These are phyloP conservation scores for Eulithis prunata DNA, from an alignment of 2,888 invertebrate species.

Conservation along the genomic window DNA sequence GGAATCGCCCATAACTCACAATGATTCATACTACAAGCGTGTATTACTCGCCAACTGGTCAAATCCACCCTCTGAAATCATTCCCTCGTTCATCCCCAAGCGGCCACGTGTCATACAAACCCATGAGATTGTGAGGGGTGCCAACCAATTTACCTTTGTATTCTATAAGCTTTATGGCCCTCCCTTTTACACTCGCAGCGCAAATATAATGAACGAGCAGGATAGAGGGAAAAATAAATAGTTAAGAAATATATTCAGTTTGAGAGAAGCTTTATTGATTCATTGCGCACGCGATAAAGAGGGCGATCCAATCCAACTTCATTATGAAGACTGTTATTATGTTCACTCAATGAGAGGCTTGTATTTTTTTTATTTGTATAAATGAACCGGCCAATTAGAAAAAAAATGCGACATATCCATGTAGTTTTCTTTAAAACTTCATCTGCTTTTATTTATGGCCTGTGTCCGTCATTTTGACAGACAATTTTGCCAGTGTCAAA, in stretches of 20 bases:
- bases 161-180: slow-evolving; percentile 54
- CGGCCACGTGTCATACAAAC: slow-evolving; percentile 74
- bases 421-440: no score
- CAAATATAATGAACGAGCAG: slow-evolving; percentile 25
- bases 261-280: slow-evolving; percentile 31
- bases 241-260: slow-evolving; percentile 44
- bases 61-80: slow-evolving; percentile 42
- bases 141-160: slow-evolving; percentile 74
- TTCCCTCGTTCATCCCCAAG: slow-evolving; percentile 59
- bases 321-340: slow-evolving; percentile 13
- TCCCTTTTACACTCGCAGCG: slow-evolving; percentile 50
- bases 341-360: not conserved
- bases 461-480: no score
- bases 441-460: no score
- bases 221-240: slow-evolving; percentile 55
- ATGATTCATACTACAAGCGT: slow-evolving; percentile 22
- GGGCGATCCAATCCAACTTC: slow-evolving; percentile 15
- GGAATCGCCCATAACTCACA: no score
- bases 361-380: no score
- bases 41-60: slow-evolving; percentile 39
- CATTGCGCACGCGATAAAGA: slow-evolving; percentile 15
- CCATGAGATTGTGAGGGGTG: slow-evolving; percentile 64
- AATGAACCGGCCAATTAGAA: no score
- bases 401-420: no score
- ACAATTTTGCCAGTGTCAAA: no score